A percentile compares a stretch with the other conserved stretches of the same genome.
phyloP scores from a whole-genome alignment of 1,140 invertebrate genomes.

The Orius insidiosus region DNA sequence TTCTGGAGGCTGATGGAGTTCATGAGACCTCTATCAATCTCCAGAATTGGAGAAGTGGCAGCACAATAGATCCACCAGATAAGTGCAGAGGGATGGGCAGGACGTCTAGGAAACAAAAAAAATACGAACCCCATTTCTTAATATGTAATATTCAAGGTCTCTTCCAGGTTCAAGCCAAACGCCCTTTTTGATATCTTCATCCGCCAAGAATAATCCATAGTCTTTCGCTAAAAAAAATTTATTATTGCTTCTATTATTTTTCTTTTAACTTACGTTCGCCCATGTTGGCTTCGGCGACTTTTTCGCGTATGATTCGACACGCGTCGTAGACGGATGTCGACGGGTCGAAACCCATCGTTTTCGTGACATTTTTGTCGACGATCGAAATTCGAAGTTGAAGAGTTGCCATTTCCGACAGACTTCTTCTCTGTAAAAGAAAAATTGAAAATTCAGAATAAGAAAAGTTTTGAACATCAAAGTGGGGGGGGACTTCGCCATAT shows the following conservation, averaged over 20 bases:
- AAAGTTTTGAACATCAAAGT: too few relatives aligned
- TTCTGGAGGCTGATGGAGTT: too few relatives aligned
- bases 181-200: constrained; percentile 91
- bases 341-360: constrained; percentile 96
- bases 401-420: constrained; percentile 38
- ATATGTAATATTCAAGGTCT: constrained; percentile 89
- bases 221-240: constrained; percentile 83
- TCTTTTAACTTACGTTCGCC: constrained; percentile 59
- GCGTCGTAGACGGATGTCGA: constrained; percentile 87
- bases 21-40: too few relatives aligned
- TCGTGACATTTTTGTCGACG: constrained; percentile 80
- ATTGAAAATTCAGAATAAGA: neutral
- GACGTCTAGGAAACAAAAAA: neutral
- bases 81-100: too few relatives aligned
- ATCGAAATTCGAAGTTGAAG: constrained; percentile 88
- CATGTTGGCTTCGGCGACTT: constrained; percentile 71
- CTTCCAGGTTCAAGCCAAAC: constrained; percentile 91
- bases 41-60: too few relatives aligned
- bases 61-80: too few relatives aligned
- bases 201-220: constrained; percentile 89
- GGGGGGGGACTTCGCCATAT: too few relatives aligned
- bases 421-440: constrained; percentile 12
- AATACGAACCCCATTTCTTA: constrained; percentile 63
- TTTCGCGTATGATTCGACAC: constrained; percentile 85
- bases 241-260: too few relatives aligned